Conservation (phyloP, 2,888 invertebrate species). For the Drosophila quinaria region DNA sequence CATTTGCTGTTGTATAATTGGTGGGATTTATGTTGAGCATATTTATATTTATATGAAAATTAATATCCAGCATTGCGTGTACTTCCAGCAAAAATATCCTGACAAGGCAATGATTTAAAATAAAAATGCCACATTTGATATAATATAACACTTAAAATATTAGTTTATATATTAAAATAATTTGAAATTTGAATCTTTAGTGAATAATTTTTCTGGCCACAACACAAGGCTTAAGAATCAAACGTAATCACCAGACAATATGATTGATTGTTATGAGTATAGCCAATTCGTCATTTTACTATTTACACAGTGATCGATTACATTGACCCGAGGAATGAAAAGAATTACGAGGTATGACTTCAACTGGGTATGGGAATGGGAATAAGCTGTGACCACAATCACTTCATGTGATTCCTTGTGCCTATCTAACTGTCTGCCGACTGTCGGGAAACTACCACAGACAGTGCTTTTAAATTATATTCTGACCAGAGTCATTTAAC, state of each 20-base stretch:
- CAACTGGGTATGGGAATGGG: neutral
- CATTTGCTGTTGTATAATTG: neutral
- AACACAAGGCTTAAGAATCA: neutral
- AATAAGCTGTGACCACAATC: conserved; percentile 11
- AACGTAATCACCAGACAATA: neutral
- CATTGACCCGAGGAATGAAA: neutral
- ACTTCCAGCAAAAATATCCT: too few species aligned
- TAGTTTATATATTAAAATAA: too few species aligned
- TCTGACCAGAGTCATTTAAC: conserved; percentile 19
- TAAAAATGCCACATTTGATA: neutral
- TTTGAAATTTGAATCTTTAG: too few species aligned
- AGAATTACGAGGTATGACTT: neutral
- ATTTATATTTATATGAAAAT: neutral
- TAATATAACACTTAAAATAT: too few species aligned
- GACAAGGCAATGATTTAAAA: neutral
- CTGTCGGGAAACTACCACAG: neutral
- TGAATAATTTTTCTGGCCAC: too few species aligned
- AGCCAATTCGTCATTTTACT: neutral
- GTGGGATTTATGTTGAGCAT: neutral
- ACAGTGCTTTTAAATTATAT: conserved; percentile 9
- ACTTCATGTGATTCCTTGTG: conserved; percentile 7
- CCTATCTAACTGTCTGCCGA: conserved; percentile 2
- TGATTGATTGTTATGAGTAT: conserved; percentile 8
- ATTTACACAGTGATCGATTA: neutral
- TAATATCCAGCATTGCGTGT: neutral